phyloP scores from a whole-genome alignment of 1,140 invertebrate genomes.

The Ostrea edulis region DNA sequence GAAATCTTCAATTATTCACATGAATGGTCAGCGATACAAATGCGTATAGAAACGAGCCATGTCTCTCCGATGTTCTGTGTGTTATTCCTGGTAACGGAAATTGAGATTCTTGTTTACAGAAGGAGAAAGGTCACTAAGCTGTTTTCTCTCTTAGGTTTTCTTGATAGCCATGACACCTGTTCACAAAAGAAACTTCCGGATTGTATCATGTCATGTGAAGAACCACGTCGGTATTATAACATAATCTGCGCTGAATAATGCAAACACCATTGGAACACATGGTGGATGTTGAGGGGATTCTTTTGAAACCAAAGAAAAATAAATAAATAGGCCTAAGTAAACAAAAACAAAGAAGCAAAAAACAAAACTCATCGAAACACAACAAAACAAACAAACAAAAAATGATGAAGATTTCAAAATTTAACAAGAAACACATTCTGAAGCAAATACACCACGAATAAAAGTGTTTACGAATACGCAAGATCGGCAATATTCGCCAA shows the following conservation, averaged over 20 bases:
- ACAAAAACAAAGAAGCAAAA: no score
- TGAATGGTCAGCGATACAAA: neutral
- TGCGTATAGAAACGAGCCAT: neutral
- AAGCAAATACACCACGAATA: no score
- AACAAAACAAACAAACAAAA: no score
- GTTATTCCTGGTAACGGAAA: conserved; percentile 14
- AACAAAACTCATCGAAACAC: no score
- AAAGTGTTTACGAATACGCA: no score
- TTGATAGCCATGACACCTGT: neutral
- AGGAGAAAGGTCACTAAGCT: neutral
- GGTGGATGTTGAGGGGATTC: no score
- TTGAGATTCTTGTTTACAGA: conserved; percentile 3
- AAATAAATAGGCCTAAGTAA: no score
- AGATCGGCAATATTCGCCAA: no score
- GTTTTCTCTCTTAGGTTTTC: neutral
- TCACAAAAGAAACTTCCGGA: neutral
- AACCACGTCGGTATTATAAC: neutral
- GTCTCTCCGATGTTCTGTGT: neutral
- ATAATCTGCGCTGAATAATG: neutral
- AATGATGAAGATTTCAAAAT: no score
- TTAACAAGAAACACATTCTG: no score
- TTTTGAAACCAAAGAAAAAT: no score
- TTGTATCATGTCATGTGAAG: neutral
- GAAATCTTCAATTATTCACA: conserved; percentile 1
- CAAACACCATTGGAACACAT: no score